Conservation (phyloP, 2,797 vertebrate genomes). For the Pantherophis vulpinus region DNA sequence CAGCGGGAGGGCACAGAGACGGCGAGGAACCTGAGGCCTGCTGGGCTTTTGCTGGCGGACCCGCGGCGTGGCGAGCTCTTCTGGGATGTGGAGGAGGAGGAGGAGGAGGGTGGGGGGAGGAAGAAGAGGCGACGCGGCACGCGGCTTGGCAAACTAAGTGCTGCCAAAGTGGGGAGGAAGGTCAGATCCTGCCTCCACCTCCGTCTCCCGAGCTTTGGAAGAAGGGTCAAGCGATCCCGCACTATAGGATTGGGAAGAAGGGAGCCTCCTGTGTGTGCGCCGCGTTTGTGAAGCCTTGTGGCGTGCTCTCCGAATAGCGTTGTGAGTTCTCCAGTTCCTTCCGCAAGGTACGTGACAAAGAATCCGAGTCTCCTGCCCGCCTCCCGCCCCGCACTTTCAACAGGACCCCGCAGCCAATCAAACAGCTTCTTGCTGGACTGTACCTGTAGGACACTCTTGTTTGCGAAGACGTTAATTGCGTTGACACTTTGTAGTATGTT, state of each 20-base stretch:
- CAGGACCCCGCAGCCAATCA: neutral
- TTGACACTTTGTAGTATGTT: neutral
- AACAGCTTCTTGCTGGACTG: neutral
- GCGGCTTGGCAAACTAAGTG: neutral
- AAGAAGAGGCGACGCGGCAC: neutral
- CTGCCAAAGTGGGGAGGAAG: neutral
- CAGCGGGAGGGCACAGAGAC: constrained; percentile 31
- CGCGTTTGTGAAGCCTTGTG: neutral
- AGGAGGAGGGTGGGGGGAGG: too few species aligned
- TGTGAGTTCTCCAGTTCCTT: neutral
- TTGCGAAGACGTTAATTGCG: neutral
- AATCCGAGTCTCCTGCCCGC: neutral
- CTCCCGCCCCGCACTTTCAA: too few species aligned
- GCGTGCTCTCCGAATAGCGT: neutral
- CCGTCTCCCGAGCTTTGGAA: neutral
- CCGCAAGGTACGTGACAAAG: neutral
- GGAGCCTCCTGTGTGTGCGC: neutral
- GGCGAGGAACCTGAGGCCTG: neutral
- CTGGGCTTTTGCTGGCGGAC: neutral
- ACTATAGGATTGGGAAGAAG: neutral
- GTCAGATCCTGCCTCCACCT: neutral
- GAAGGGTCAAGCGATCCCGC: neutral
- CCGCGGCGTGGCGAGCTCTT: neutral
- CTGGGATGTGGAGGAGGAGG: neutral
- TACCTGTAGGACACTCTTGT: neutral